Base-by-base conservation (phyloP, 2,797 vertebrate genomes). In the Botia almorhae region DNA sequence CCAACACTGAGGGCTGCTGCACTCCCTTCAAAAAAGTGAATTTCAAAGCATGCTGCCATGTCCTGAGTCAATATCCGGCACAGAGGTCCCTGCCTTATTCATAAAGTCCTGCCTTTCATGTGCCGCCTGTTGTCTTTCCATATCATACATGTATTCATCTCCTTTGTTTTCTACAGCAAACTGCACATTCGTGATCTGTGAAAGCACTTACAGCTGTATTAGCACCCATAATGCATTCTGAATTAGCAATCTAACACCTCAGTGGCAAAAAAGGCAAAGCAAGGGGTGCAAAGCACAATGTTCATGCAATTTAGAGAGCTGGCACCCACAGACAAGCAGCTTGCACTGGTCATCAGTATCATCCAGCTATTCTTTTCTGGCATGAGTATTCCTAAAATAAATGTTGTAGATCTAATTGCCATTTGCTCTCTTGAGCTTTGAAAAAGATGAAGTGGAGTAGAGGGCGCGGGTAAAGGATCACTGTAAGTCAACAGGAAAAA, bases 41-140 rank as follows among this genome's bases (percentile, higher is more conserved):
- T 94, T 94, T 94, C 92, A 94, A 94, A 94, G 92, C 91, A 88
- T 89, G 90, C 91, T 90, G 88, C 87, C 91, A 89, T 92, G 91
- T 94, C 93, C 92, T 93, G 91, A 93, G 92, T 94, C 93, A 93
- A 93, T 94, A 94, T 93, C 91, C 91, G 90, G 89, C 91, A 87
- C 90, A 89, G 90, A 68, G 91, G 91, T 90, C 90, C 87, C 91
- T 93, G 92, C 91, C 90, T 93, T 93, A 93, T 94, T 94, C 92
- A 94, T 93, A 93, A 91, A 92, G 87, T 89, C 89, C 90, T 85
- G 26, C 86, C 92, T 94, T 93, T 94, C 92, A 94, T 94, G 91
- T 94, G 90, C 85, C 87, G 90, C 89, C 91, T 91, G 93, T 93
- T 93, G 92, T 93, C 93, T 93, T 90, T 94, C 92, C 90, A 89